A percentile compares a stretch with the other conserved stretches of the same genome.
phyloP scores from a whole-genome alignment of 2,888 invertebrate species.

The Pyrrhia umbra region DNA sequence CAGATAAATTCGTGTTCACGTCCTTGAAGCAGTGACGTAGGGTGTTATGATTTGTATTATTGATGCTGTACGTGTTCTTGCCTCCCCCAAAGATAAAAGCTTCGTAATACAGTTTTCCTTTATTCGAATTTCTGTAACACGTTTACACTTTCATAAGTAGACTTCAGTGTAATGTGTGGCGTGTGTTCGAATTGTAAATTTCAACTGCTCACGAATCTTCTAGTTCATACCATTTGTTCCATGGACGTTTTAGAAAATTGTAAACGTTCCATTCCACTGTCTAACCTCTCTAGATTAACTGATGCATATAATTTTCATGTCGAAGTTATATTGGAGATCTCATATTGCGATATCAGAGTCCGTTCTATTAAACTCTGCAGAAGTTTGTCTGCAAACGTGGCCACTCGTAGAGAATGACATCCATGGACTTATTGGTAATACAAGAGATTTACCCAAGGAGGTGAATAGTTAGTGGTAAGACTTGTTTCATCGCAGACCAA shows the following conservation, averaged over 20 bases:
- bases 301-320: constrained; percentile 13
- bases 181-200: constrained; percentile 3
- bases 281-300: neutral
- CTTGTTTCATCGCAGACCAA: constrained; percentile 12
- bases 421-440: constrained; percentile 11
- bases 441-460: constrained; percentile 4
- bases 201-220: neutral
- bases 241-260: neutral
- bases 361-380: constrained; percentile 39
- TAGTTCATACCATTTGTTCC: neutral
- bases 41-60: constrained; percentile 31
- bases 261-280: neutral
- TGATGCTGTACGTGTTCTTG: constrained; percentile 36
- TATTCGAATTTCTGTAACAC: neutral
- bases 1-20: constrained; percentile 45
- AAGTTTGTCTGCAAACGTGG: constrained; percentile 26
- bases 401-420: constrained; percentile 23
- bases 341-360: constrained; percentile 13
- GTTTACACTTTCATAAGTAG: neutral
- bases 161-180: neutral
- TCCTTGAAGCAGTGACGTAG: constrained; percentile 34
- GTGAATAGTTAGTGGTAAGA: constrained; percentile 1
- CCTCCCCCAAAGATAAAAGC: constrained; percentile 22
- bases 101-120: neutral
- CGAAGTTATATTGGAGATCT: constrained; percentile 32